Conservation (phyloP, 1,140 invertebrate species). For the Aphis craccivora region DNA sequence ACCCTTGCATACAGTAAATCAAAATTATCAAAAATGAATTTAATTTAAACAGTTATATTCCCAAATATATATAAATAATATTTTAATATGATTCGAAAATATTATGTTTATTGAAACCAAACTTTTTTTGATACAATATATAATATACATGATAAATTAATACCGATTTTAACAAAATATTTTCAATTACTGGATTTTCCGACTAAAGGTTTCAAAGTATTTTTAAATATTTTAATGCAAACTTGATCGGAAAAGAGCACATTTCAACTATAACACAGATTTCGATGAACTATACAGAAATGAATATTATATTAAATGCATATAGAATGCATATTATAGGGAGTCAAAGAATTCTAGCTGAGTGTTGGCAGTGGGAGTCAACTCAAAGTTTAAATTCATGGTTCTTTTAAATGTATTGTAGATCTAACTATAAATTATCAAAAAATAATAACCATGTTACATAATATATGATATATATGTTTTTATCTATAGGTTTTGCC, state of each 20-base stretch:
- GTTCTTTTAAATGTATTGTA: background rate
- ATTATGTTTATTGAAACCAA: background rate
- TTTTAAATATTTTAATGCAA: background rate
- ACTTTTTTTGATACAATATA: background rate
- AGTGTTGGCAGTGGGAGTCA: background rate
- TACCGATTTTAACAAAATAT: background rate
- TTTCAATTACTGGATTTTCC: no score
- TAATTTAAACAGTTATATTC: background rate
- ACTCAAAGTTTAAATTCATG: background rate
- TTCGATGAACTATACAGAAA: background rate
- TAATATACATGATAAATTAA: background rate
- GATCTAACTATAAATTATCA: background rate
- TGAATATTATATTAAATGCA: background rate
- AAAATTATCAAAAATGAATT: background rate
- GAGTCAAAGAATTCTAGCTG: background rate
- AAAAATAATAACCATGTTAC: background rate
- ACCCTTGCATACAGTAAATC: background rate
- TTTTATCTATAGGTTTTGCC: background rate
- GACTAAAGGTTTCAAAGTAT: background rate
- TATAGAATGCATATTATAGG: background rate
- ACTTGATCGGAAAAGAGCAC: background rate
- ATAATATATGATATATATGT: background rate
- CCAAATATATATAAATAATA: background rate
- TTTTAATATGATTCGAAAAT: background rate
- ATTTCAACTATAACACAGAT: background rate